Evolutionary conservation across 2,888 invertebrate genomes (phyloP), one percentile per base, ranked within the genome.

Genomic region (Mantis religiosa): DNA sequence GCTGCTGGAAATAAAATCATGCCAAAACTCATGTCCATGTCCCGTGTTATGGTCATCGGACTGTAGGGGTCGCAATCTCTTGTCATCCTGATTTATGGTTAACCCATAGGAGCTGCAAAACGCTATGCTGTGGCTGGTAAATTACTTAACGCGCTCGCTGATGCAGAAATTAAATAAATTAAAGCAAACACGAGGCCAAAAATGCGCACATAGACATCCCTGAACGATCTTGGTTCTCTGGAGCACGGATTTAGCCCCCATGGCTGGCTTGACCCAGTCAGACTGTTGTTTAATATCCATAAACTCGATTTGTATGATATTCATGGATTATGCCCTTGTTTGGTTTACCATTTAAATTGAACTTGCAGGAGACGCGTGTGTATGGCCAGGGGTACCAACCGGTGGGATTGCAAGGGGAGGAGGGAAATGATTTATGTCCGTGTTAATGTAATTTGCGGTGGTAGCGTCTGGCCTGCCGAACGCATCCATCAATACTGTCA

Each of bases 381-480:
- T 41, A 15, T 54, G 81, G 25, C n/a, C 28, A 81, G 86, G 54
- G 54, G 20, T 20, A 71, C 54, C 25, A 71, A 71, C 54, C 54
- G 54, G 54, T 71, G 54, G 54, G 54, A 71, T 25, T 15, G 25
- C 20, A 28, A 71, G 86, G 86, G 20, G 28, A 28, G 20, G 28
- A 14, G 25, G 86, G 81, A 20, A n/a, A 86, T 86, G 86, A 86
- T 86, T 86, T 86, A 86, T 81, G 81, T n/a, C 28, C 81, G 86
- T 86, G 86, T 86, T 86, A 86, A 86, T 86, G 81, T 86, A 86
- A 86, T 86, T 81, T 86, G 86, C 81, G 81, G 81, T 86, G 25
- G 71, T 71, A 71, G 54, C 54, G 54, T 71, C 54, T 71, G 54
- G 54, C 54, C 54, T 71, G 54, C 54, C 54, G 54, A 71, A 71